These are phyloP conservation scores for Caenorhabditis sulstoni DNA, from an alignment of 2,888 invertebrate genomes.

Conservation along the genomic window DNA sequence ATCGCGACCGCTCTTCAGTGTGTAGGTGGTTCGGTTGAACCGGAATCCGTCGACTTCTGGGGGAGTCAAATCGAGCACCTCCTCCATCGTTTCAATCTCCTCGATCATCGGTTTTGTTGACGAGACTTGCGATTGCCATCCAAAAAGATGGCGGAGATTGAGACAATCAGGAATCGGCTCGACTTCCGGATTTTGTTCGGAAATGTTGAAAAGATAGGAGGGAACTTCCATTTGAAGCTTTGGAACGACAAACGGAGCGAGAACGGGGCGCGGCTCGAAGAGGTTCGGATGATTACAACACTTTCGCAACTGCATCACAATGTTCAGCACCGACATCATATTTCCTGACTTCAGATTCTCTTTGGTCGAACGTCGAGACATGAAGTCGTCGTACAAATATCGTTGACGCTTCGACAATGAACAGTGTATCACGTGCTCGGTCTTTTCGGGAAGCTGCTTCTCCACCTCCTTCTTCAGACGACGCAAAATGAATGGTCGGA, in stretches of 20 bases:
- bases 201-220: constrained; percentile 60
- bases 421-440: constrained; percentile 95
- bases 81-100: constrained; percentile 53
- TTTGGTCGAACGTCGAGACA: constrained; percentile 95
- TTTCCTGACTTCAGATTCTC: constrained; percentile 95
- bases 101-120: constrained; percentile 59
- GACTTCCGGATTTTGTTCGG: constrained; percentile 32
- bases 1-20: constrained; percentile 32
- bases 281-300: constrained; percentile 96
- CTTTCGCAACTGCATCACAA: constrained; percentile 95
- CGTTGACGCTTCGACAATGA: constrained; percentile 95
- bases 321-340: constrained; percentile 94
- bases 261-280: constrained; percentile 95
- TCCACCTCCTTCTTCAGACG: constrained; percentile 95
- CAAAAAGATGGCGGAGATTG: constrained; percentile 41
- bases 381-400: constrained; percentile 98
- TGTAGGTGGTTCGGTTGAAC: constrained; percentile 55
- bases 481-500: constrained; percentile 93
- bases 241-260: constrained; percentile 87
- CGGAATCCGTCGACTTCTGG: constrained; percentile 68
- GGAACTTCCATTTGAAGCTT: constrained; percentile 58
- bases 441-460: constrained; percentile 96
- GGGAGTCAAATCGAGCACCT: constrained; percentile 18
- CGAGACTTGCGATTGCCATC: constrained; percentile 46
- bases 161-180: constrained; percentile 59